Percentiles rank a stretch among this genome's conserved stretches.
These are phyloP conservation scores for Rhodinocichla rosea DNA, from an alignment of 2,113 vertebrate species.

Conservation along the genomic window DNA sequence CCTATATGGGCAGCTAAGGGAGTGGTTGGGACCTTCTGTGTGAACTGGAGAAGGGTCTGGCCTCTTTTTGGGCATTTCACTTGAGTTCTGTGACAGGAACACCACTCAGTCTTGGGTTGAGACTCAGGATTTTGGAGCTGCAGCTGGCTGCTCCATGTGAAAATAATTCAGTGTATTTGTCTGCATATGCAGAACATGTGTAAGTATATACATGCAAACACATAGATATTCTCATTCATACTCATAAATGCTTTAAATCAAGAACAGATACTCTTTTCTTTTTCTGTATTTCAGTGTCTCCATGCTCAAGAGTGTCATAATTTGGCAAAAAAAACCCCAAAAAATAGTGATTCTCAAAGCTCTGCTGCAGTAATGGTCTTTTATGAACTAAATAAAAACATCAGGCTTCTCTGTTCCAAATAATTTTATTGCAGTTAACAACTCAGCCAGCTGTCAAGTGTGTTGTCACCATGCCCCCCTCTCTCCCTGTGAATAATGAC, in stretches of 20 bases:
- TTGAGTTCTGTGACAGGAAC: neutral
- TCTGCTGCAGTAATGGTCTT: neutral
- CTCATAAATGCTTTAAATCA: neutral
- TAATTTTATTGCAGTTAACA: constrained; percentile 19
- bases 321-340: neutral
- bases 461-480: neutral
- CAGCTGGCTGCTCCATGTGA: neutral
- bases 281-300: neutral
- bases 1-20: neutral
- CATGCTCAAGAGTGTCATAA: neutral
- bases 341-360: neutral
- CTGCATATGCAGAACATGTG: neutral
- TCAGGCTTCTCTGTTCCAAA: neutral
- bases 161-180: neutral
- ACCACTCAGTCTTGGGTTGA: neutral
- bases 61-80: neutral
- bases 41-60: neutral
- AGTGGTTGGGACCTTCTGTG: neutral
- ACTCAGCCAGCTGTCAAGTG: constrained; percentile 2
- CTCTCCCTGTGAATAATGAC: neutral
- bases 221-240: neutral
- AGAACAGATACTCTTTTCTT: neutral
- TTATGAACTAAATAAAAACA: constrained; percentile 17
- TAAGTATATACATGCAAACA: too few relatives aligned
- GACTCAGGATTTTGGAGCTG: neutral